Percentiles rank a stretch among this genome's conserved stretches.
phyloP scores from a whole-genome alignment of 2,113 vertebrate genomes.

The Potamarius usumacintae region DNA sequence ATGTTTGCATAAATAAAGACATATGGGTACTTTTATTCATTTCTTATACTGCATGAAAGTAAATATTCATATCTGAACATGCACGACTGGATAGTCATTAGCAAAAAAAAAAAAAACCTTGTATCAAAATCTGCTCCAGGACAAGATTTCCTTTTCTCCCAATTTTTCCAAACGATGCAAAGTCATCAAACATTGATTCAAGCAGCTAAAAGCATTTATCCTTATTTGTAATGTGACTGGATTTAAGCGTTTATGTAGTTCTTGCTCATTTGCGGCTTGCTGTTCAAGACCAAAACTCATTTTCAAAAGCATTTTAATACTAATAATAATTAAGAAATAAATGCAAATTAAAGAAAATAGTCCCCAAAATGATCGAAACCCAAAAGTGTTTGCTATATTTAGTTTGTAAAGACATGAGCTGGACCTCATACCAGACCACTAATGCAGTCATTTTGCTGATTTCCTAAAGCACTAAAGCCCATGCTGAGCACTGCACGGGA shows the following conservation, averaged over 20 bases:
- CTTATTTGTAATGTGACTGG: background rate
- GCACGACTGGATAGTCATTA: background rate
- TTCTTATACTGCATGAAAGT: slow-evolving; percentile 1
- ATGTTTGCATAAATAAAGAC: background rate
- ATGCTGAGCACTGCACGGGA: background rate
- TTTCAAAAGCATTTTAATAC: background rate
- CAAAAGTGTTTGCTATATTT: background rate
- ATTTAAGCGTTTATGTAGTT: background rate
- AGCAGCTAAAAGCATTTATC: background rate
- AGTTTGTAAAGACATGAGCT: background rate
- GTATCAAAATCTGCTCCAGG: background rate
- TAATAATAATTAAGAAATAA: background rate
- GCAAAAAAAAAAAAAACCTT: background rate
- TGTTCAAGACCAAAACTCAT: background rate
- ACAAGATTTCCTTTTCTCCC: background rate
- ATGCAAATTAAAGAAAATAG: background rate
- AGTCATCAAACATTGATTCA: background rate
- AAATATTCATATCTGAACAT: slow-evolving; percentile 12
- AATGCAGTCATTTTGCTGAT: background rate
- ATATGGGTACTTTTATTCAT: background rate
- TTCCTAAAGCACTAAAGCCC: background rate
- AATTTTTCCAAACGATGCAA: background rate
- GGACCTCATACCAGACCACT: background rate
- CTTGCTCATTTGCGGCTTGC: background rate
- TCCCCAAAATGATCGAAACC: background rate